Conservation (phyloP, 2,113 vertebrate genomes). For the Podarcis cretensis region DNA sequence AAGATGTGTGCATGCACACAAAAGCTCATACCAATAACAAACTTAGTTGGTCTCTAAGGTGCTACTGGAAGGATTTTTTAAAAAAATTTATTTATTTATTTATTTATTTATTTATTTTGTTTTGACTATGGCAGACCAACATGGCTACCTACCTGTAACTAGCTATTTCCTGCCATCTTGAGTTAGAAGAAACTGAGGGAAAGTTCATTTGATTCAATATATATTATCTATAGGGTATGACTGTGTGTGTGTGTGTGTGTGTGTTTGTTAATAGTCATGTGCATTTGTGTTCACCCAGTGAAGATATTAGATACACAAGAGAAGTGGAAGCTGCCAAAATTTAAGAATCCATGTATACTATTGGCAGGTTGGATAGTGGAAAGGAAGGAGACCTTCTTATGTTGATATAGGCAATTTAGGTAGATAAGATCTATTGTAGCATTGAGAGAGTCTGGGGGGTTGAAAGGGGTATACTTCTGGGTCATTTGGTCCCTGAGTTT, state of each 20-base stretch:
- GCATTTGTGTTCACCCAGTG: not conserved
- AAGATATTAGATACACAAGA: slow-evolving; percentile 3
- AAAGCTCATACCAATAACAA: too few species aligned
- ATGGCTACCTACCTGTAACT: not conserved
- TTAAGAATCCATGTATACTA: not conserved
- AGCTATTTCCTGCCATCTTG: slow-evolving; percentile 17
- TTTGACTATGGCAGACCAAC: too few species aligned
- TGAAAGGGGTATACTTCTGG: too few species aligned
- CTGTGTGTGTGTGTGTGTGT: not conserved
- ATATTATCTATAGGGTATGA: not conserved
- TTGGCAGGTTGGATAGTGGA: not conserved
- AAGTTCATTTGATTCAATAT: slow-evolving; percentile 5
- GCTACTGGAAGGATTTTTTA: too few species aligned
- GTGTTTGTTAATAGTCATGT: not conserved
- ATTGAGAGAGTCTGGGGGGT: too few species aligned
- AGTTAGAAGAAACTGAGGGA: not conserved
- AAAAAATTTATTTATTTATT: too few species aligned
- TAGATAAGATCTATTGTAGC: not conserved
- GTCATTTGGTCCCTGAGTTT: too few species aligned
- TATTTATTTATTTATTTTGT: too few species aligned
- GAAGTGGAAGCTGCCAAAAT: slow-evolving; percentile 4
- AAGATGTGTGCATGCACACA: too few species aligned
- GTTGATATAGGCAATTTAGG: not conserved
- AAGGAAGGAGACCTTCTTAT: not conserved
- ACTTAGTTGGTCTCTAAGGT: too few species aligned